Base-by-base conservation (phyloP, 2,888 invertebrate genomes). In the Nebria brevicollis region DNA sequence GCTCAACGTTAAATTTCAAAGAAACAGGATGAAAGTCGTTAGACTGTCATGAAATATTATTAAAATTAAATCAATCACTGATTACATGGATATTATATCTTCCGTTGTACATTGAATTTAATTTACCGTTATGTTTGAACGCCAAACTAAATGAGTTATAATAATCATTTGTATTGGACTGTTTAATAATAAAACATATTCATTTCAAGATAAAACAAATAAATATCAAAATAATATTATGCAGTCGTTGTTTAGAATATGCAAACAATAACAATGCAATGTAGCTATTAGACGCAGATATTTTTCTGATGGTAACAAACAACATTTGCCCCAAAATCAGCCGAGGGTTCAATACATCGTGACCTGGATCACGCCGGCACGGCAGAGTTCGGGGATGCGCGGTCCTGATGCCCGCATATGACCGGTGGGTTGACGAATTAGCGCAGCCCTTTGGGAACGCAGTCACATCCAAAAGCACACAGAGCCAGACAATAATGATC, bases 401-500 rank as follows among this genome's bases (percentile, higher is more conserved):
- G 73, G 76, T 79, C 77, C 72, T 72, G 72, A 81, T 76, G 77
- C 66, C 74, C 78, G 79, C 82, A 78, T 78, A 78, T 81, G 79
- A 68, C 81, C 76, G 34, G 77, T 66, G 72, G 79, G 83, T 79
- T 72, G 80, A 82, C 83, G 83, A 83, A 84, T 83, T 84, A 83
- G 82, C 77, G 83, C 83, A 43, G 75, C 73, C 78, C 73, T 78
- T 78, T 42, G 43, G 73, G 78, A 43, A 41, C 43, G 72, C 77
- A 41, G 82, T 78, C 79, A 54, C 54, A 54, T 54, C 54, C 54
- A 54, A 54, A 54, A 54, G 54, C 54, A 54, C 54, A 54, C 54
- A 78, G 77, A 81, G 81, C 68, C 82, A 80, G 66, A 86, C 86
- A 86, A 86, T 86, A 84, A 83, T 82, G 85, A 86, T 87, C 86